phyloP scores from a whole-genome alignment of 2,888 invertebrate species.

The Nebria salina region DNA sequence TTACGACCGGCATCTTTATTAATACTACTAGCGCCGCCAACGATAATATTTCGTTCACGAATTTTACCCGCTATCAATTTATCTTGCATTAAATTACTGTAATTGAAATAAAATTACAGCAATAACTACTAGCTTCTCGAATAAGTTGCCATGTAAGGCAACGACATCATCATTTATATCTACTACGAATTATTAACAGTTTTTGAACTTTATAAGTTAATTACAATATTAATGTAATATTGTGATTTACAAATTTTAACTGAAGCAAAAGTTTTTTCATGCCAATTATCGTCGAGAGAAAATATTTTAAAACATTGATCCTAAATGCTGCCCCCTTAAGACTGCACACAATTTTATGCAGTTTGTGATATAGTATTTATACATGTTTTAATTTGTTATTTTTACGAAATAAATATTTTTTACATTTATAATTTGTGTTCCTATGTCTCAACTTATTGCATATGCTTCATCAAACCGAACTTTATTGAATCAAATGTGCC shows the following conservation, averaged over 20 bases:
- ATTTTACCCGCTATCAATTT: too few species aligned
- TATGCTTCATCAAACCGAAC: too few species aligned
- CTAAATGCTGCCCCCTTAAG: slow-evolving; percentile 20
- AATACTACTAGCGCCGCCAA: too few species aligned
- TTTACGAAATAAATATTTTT: slow-evolving; percentile 11
- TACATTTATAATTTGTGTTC: slow-evolving; percentile 5
- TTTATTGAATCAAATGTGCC: neutral
- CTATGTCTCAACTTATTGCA: slow-evolving; percentile 7
- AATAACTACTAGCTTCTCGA: too few species aligned
- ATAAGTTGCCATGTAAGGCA: too few species aligned
- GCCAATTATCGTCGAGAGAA: slow-evolving; percentile 21
- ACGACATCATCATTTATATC: too few species aligned
- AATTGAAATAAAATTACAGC: too few species aligned
- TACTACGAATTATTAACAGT: too few species aligned
- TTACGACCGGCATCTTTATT: too few species aligned
- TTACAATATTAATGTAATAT: neutral
- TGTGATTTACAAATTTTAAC: neutral
- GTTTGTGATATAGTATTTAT: slow-evolving; percentile 4
- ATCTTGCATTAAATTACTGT: too few species aligned
- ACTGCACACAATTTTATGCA: slow-evolving; percentile 8
- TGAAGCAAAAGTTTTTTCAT: neutral
- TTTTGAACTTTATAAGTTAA: too few species aligned
- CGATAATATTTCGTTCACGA: too few species aligned
- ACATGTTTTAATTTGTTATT: slow-evolving; percentile 11
- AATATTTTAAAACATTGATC: slow-evolving; percentile 23